Base-by-base conservation (phyloP, 2,888 invertebrate species). In the Stegophylla sp. region DNA sequence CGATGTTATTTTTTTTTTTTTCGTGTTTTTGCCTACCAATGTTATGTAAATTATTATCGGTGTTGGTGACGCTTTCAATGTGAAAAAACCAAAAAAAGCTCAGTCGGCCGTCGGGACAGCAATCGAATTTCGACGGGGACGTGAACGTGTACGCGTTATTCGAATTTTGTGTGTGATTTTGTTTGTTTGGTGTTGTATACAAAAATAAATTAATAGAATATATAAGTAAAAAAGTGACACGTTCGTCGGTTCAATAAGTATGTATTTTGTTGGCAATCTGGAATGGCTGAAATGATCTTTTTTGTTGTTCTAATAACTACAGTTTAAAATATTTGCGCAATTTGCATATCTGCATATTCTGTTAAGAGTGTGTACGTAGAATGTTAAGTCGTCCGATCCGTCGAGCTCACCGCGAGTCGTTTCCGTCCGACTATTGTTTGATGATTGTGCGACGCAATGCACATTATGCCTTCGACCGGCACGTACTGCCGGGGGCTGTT, bases 261-360 rank as follows among this genome's bases (percentile, higher is more conserved):
- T 71, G 79, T 79, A 79, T 79, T 79, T 61, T 71, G 34, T 71
- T 79, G 79, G 61, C 48, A 79, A 79, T 79, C 69, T 79, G 48
- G 79, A 79, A 79, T 79, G 69, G 69, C 69, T 71, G 79, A 71
- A 71, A 79, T 79, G 67, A 41, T 76, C 66, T 75, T 75, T 61
- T 12, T 59, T 59, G 48, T 69, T 23, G 9, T 34, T 26, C 23
- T 63, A 17, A 51, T 79, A 71, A 63, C 61, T 59, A 79, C 64
- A 48, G 56, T 67, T 77, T 53, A 69, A 59, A 64, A 28, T 74
- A 51, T 28, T 48, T 7, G 17, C 23, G 64, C 66, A 51, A 74
- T 66, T 64, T 45, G 13, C 20, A n/a, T 26, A 73, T 17, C n/a
- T 20, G 12, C 59, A 61, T 71, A 79, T 23, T 71, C 48, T 79